Evolutionary conservation across 2,888 invertebrate species (phyloP).

Genomic region (Hoplodrina blanda): DNA sequence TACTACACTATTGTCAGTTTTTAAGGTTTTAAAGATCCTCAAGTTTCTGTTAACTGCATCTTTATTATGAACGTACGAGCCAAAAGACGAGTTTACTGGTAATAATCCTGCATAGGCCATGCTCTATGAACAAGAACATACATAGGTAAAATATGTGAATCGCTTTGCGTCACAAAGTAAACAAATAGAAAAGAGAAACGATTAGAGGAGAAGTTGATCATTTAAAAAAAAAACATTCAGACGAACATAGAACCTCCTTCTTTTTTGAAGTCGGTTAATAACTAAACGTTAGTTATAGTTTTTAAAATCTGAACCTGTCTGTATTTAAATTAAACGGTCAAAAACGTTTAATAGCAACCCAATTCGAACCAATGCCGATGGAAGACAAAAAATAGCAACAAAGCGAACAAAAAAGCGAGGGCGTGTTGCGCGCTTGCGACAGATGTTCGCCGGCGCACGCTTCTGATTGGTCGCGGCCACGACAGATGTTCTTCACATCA

Average conservation of each 20-base stretch:
- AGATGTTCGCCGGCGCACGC: slow-evolving; percentile 83
- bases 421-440: slow-evolving; percentile 75
- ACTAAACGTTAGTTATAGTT: background rate
- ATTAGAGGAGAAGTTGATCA: too few species aligned
- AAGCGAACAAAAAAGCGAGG: slow-evolving; percentile 78
- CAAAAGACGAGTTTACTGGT: background rate
- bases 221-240: too few species aligned
- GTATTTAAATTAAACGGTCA: slow-evolving; percentile 59
- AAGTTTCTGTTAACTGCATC: slow-evolving; percentile 38
- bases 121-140: background rate
- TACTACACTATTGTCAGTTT: slow-evolving; percentile 22
- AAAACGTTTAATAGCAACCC: slow-evolving; percentile 61
- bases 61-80: slow-evolving; percentile 21
- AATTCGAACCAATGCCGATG: slow-evolving; percentile 46
- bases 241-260: too few species aligned
- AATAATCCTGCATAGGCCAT: slow-evolving; percentile 15
- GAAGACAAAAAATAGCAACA: slow-evolving; percentile 80
- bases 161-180: background rate
- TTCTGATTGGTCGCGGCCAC: slow-evolving; percentile 79
- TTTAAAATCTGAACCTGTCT: slow-evolving; percentile 13
- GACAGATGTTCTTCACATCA: slow-evolving; percentile 81
- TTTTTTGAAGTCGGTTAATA: too few species aligned
- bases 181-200: too few species aligned
- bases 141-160: too few species aligned
- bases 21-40: slow-evolving; percentile 11